A percentile compares a stretch with the other conserved stretches of the same genome.
Evolutionary conservation across 2,113 vertebrate species (phyloP).

Genomic region (Myotis yumanensis): DNA sequence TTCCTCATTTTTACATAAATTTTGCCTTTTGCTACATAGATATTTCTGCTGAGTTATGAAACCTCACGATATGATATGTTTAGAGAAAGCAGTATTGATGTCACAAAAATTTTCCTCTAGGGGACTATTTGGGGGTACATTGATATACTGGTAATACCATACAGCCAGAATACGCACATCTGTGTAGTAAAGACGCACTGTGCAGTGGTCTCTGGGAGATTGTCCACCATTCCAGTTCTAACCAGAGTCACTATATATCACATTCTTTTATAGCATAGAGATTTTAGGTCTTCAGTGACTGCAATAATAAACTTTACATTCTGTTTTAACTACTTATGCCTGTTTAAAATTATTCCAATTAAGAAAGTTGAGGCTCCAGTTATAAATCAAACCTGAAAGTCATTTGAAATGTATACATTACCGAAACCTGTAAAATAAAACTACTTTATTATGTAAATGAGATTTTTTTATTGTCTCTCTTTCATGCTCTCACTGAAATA

Average conservation of each 20-base stretch:
- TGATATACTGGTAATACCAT: background rate
- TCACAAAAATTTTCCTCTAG: background rate
- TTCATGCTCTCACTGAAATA: background rate
- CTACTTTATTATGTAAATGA: background rate
- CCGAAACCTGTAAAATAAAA: background rate
- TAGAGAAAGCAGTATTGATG: constrained; percentile 14
- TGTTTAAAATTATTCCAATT: constrained; percentile 50
- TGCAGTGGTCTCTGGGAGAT: background rate
- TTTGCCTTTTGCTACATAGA: background rate
- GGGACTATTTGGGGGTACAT: accelerated
- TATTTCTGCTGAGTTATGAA: constrained; percentile 26
- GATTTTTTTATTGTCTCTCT: background rate
- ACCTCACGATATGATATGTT: background rate
- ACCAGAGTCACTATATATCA: background rate
- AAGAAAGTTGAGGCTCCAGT: background rate
- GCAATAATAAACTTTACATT: background rate
- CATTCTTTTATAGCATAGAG: background rate
- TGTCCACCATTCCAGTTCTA: background rate
- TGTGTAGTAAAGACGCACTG: no score
- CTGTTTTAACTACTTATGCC: background rate
- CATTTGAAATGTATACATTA: background rate
- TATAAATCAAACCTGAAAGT: background rate
- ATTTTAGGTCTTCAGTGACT: constrained; percentile 4
- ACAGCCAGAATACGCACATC: background rate
- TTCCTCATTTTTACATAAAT: constrained; percentile 31